These are phyloP conservation scores for Dermolepida albohirtum DNA, from an alignment of 2,888 invertebrate genomes.

Conservation along the genomic window DNA sequence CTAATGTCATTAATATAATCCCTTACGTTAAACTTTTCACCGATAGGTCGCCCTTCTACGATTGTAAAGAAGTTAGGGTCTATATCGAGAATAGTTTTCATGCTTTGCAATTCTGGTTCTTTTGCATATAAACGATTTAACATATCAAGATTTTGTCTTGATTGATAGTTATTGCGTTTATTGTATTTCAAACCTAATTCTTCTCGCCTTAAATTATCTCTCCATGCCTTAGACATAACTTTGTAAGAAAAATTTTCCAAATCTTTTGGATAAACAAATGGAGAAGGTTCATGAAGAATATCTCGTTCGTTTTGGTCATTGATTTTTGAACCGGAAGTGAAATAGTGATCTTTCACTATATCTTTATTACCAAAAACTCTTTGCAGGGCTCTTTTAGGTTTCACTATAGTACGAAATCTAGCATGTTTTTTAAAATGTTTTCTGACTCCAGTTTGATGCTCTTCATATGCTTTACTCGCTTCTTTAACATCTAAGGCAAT, in stretches of 20 bases:
- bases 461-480: slow-evolving; percentile 15
- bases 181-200: slow-evolving; percentile 58
- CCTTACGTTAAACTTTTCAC: slow-evolving; percentile 70
- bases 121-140: slow-evolving; percentile 70
- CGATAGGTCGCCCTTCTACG: slow-evolving; percentile 72
- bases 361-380: slow-evolving; percentile 51
- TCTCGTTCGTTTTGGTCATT: slow-evolving; percentile 56
- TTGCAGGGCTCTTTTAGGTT: slow-evolving; percentile 50
- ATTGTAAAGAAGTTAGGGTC: slow-evolving; percentile 75
- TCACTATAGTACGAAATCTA: slow-evolving; percentile 41
- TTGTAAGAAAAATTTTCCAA: slow-evolving; percentile 64
- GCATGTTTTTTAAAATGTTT: slow-evolving; percentile 28
- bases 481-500: slow-evolving; percentile 5
- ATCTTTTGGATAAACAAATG: slow-evolving; percentile 64
- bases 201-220: slow-evolving; percentile 55
- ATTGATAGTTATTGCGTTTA: slow-evolving; percentile 59
- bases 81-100: slow-evolving; percentile 73
- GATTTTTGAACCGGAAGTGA: slow-evolving; percentile 54
- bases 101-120: slow-evolving; percentile 66
- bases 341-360: slow-evolving; percentile 54
- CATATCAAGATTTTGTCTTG: slow-evolving; percentile 65
- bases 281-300: slow-evolving; percentile 62
- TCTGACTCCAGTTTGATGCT: not conserved
- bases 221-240: slow-evolving; percentile 62
- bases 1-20: slow-evolving; percentile 68